A percentile compares a stretch with the other conserved stretches of the same genome.
These are phyloP conservation scores for Ips typographus DNA, from an alignment of 1,140 invertebrate genomes.

Conservation along the genomic window DNA sequence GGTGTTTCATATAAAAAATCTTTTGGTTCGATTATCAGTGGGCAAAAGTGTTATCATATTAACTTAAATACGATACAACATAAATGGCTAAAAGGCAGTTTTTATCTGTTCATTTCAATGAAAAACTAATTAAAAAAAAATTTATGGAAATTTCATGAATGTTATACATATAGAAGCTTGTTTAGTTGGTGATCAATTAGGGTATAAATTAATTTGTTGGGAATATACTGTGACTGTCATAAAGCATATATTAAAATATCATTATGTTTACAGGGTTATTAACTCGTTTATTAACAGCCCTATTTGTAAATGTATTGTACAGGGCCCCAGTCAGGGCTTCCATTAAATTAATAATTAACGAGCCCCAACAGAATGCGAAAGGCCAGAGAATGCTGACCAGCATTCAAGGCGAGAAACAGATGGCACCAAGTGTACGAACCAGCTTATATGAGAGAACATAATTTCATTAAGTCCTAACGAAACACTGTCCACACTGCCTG, in stretches of 20 bases:
- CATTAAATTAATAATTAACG: slow-evolving; percentile 37
- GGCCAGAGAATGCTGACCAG: slow-evolving; percentile 34
- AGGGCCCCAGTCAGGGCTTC: slow-evolving; percentile 22
- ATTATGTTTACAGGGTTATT: slow-evolving; percentile 18
- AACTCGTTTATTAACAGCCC: slow-evolving; percentile 21
- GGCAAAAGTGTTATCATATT: background rate
- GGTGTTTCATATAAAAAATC: background rate
- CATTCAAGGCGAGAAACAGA: slow-evolving; percentile 32
- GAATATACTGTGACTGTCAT: slow-evolving; percentile 2
- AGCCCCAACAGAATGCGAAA: slow-evolving; percentile 28
- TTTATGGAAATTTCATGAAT: background rate
- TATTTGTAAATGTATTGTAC: slow-evolving; percentile 28
- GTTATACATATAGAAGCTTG: background rate
- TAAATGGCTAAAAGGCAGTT: background rate
- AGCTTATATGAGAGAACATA: slow-evolving; percentile 33
- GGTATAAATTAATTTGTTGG: background rate
- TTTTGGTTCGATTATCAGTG: background rate
- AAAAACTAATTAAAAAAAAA: background rate
- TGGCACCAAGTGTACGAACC: slow-evolving; percentile 26
- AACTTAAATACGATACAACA: background rate
- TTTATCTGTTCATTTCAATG: background rate
- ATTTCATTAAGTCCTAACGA: slow-evolving; percentile 31
- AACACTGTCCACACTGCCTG: slow-evolving; percentile 27
- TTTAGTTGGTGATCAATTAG: no score
- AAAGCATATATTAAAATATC: slow-evolving; percentile 14